phyloP scores from a whole-genome alignment of 2,888 invertebrate species.

The Megastigmus dorsalis region DNA sequence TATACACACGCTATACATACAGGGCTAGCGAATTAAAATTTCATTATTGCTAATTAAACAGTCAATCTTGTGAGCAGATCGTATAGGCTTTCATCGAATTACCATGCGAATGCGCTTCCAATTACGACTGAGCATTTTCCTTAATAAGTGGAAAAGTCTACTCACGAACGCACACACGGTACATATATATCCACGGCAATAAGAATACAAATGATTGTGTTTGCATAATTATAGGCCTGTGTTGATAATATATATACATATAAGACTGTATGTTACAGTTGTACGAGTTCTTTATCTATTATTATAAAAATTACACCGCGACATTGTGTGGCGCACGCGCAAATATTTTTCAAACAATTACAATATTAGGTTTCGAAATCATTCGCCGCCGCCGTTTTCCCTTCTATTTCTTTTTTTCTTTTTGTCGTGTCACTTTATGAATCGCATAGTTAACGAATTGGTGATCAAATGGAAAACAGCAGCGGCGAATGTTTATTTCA shows the following conservation, averaged over 20 bases:
- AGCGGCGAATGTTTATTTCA: too few relatives aligned
- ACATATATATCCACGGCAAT: not conserved
- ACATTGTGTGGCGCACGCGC: not conserved
- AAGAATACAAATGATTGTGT: slow-evolving; percentile 21
- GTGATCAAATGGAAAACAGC: too few relatives aligned
- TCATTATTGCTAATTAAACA: slow-evolving; percentile 17
- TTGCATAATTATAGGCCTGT: slow-evolving; percentile 25
- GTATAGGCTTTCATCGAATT: slow-evolving; percentile 21
- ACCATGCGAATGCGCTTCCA: not conserved
- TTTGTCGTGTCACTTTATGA: too few relatives aligned
- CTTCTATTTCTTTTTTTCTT: too few relatives aligned
- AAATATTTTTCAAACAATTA: not conserved
- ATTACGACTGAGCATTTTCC: slow-evolving; percentile 34
- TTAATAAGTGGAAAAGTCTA: slow-evolving; percentile 28
- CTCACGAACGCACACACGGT: not conserved
- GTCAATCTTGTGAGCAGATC: not conserved
- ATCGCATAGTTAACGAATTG: too few relatives aligned
- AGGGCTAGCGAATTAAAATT: not conserved
- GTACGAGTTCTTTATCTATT: not conserved
- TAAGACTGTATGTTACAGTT: too few relatives aligned
- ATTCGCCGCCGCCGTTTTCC: too few relatives aligned
- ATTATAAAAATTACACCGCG: not conserved
- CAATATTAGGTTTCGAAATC: too few relatives aligned
- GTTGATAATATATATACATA: not conserved
- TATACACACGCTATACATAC: too few relatives aligned